These are phyloP conservation scores for Plebejus argus DNA, from an alignment of 2,888 invertebrate genomes.

Conservation along the genomic window DNA sequence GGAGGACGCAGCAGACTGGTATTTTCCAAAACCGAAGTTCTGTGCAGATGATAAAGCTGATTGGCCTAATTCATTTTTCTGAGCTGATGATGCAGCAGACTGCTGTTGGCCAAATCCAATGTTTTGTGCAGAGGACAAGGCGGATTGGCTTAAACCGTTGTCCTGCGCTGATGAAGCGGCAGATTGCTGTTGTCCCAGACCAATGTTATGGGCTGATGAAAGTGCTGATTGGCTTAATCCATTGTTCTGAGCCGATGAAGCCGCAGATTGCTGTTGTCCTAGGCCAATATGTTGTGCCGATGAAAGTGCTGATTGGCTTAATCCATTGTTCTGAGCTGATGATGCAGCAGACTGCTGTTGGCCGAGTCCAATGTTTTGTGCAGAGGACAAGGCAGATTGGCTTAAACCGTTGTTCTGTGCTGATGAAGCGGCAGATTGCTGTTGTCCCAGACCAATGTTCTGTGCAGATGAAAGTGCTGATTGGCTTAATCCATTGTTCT, in stretches of 20 bases:
- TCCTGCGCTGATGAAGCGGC: conserved; percentile 57
- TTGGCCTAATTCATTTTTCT: conserved; percentile 45
- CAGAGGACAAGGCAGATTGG: not conserved
- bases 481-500: conserved; percentile 8
- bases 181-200: conserved; percentile 50
- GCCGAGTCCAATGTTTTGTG: not conserved
- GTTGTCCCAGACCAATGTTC: not conserved
- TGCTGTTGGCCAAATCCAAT: conserved; percentile 48
- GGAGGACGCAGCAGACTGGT: conserved; percentile 54
- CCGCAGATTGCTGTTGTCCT: not conserved
- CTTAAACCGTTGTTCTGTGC: not conserved
- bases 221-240: conserved; percentile 3
- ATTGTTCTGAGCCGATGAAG: not conserved
- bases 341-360: not conserved
- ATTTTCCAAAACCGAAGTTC: conserved; percentile 52
- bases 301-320: not conserved
- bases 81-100: conserved; percentile 50
- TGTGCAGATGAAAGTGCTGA: not conserved
- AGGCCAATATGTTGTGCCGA: not conserved
- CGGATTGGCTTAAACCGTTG: conserved; percentile 52
- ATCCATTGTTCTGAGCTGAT: not conserved
- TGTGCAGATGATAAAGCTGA: conserved; percentile 43
- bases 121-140: conserved; percentile 48
- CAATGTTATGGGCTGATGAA: conserved; percentile 46
- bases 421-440: not conserved